These are phyloP conservation scores for Frankliniella intonsa DNA, from an alignment of 2,888 invertebrate genomes.

Conservation along the genomic window DNA sequence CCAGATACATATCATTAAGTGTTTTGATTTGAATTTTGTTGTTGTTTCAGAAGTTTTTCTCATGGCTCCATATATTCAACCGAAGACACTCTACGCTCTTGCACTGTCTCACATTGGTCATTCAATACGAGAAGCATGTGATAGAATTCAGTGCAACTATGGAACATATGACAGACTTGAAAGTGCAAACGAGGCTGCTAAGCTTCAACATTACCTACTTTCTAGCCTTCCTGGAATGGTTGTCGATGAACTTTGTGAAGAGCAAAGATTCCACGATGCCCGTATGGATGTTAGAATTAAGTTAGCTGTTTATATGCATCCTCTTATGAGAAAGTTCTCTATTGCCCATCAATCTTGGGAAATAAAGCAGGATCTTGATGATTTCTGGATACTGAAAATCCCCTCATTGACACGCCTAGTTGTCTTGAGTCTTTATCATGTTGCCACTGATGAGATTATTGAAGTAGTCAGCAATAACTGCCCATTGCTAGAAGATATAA, in stretches of 20 bases:
- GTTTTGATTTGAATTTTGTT: not conserved
- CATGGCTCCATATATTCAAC: slow-evolving; percentile 33
- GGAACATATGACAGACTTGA: slow-evolving; percentile 35
- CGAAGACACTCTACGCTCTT: slow-evolving; percentile 33
- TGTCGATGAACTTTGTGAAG: slow-evolving; percentile 36
- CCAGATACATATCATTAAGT: too few relatives aligned
- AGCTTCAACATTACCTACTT: slow-evolving; percentile 34
- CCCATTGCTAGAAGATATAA: slow-evolving; percentile 36
- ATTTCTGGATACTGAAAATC: slow-evolving; percentile 37
- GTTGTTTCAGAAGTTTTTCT: not conserved
- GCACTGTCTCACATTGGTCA: slow-evolving; percentile 31
- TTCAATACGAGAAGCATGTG: slow-evolving; percentile 35
- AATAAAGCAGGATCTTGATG: slow-evolving; percentile 30
- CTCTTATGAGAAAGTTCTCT: slow-evolving; percentile 33
- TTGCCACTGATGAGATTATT: slow-evolving; percentile 38
- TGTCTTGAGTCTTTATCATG: slow-evolving; percentile 36
- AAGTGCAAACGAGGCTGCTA: slow-evolving; percentile 32
- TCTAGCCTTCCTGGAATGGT: slow-evolving; percentile 35
- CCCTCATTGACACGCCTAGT: slow-evolving; percentile 34
- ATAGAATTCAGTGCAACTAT: slow-evolving; percentile 34
- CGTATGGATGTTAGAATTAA: slow-evolving; percentile 33
- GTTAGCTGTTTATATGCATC: slow-evolving; percentile 37
- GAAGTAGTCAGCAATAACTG: slow-evolving; percentile 37
- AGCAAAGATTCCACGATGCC: not conserved
- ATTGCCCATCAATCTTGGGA: not conserved